Base-by-base conservation (phyloP, 2,113 vertebrate species). In the Rhynchomys soricoides region DNA sequence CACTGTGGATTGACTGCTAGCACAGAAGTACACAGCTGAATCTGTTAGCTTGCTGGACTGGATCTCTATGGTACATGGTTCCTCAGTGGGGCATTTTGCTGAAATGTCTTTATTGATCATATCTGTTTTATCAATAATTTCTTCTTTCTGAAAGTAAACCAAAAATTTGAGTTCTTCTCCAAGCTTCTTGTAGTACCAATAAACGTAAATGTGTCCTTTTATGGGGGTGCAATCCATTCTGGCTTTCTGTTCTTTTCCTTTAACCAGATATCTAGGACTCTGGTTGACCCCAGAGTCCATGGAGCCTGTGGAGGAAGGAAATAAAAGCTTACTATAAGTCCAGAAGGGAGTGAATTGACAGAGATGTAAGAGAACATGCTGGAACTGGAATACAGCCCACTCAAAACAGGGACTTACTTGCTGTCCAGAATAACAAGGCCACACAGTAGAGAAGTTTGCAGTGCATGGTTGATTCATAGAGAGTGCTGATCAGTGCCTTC, bases 1-100 rank as follows among this genome's bases (percentile, higher is more conserved):
- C 96, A 87, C 96, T 96, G 96, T 96, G 97, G 31, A 37, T 6
- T 55, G 0, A 19, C 95, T 97, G 95, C 94, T 96, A 70, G 96
- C 96, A 55, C 96, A 97, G 91, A 96, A 94, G n/a, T 93, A 97
- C 62, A 83, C 11, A 0, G 88, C 96, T 0, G 95, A 45, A 31
- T 97, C 95, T 2, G 1, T 34, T 3, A 17, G n/a, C 48, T 96
- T 24, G 0, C 86, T 55, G 37, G 94, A 68, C 4, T 87, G 37
- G 15, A 97, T 94, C 62, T 95, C 68, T 64, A 97, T 9, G 78
- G 17, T 91, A 22, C 97, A 98, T 45, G 57, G 3, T 0, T 1
- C 11, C 26, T 77, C 15, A 34, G 0, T 0, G 22, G 10, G 31
- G 2, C 94, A 96, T 0, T 40, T 0, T 1, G 66, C 89, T 85